Conservation (phyloP, 2,113 vertebrate species). For the Cromileptes altivelis region DNA sequence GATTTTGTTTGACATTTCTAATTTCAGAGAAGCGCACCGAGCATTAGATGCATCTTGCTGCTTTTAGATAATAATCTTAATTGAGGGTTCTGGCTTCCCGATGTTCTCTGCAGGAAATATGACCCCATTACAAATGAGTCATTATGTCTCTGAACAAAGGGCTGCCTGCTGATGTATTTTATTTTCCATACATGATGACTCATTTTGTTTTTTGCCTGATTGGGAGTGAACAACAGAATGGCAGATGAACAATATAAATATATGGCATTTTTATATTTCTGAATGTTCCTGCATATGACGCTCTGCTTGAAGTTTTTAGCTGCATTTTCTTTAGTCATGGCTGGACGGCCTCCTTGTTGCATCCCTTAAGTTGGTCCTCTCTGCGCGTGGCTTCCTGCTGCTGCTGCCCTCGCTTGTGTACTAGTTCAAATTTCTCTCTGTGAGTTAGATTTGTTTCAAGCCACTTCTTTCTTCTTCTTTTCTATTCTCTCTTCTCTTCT, state of each 20-base stretch:
- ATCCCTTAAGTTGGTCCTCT: constrained; percentile 54
- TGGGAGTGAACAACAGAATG: constrained; percentile 6
- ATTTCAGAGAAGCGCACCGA: constrained; percentile 41
- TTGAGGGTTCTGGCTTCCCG: constrained; percentile 44
- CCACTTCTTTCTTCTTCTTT: constrained; percentile 64
- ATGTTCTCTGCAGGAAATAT: constrained; percentile 46
- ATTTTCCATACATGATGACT: constrained; percentile 28
- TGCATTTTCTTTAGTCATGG: constrained; percentile 49
- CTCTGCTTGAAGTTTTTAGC: constrained; percentile 55
- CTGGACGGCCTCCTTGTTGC: constrained; percentile 44
- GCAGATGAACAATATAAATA: background rate
- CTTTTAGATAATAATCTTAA: constrained; percentile 72
- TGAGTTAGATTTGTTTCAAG: constrained; percentile 69
- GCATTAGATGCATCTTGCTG: constrained; percentile 44
- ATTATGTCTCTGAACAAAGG: constrained; percentile 3
- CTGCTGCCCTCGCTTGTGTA: constrained; percentile 53
- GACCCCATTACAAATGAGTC: constrained; percentile 42
- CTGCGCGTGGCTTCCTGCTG: constrained; percentile 50
- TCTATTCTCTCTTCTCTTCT: constrained; percentile 54
- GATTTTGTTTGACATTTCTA: constrained; percentile 40
- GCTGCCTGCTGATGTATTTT: background rate
- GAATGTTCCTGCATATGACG: constrained; percentile 36
- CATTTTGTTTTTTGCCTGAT: constrained; percentile 3
- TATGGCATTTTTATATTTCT: constrained; percentile 22
- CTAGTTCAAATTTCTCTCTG: constrained; percentile 54